Evolutionary conservation across 2,888 invertebrate genomes (phyloP).

Genomic region (Rutpela maculata): DNA sequence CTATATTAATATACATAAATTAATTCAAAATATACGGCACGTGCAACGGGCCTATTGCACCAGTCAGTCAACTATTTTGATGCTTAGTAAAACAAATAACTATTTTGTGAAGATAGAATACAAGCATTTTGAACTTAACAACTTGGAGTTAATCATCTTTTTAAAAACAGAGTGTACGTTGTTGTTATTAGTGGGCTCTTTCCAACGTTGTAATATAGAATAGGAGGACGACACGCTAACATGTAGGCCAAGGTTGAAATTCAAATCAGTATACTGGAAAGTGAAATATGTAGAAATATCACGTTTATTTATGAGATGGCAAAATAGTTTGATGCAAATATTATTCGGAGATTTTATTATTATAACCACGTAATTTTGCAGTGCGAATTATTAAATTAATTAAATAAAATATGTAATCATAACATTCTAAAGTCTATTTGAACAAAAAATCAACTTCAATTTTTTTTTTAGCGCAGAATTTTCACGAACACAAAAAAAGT

Average conservation of each 20-base stretch:
- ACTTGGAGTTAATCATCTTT: neutral
- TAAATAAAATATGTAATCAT: too few relatives aligned
- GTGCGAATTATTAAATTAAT: too few relatives aligned
- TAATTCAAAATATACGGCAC: too few relatives aligned
- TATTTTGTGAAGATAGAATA: too few relatives aligned
- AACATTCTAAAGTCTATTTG: too few relatives aligned
- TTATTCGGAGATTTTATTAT: neutral
- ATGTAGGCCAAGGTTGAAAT: constrained; percentile 33
- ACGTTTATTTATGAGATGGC: neutral
- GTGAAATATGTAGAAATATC: constrained; percentile 29
- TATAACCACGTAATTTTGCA: neutral
- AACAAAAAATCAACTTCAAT: too few relatives aligned
- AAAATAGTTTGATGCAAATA: neutral
- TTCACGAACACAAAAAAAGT: too few relatives aligned
- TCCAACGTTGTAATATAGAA: neutral
- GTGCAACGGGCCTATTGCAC: too few relatives aligned
- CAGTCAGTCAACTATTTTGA: too few relatives aligned
- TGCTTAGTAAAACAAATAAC: too few relatives aligned
- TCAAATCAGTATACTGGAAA: constrained; percentile 36
- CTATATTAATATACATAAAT: too few relatives aligned
- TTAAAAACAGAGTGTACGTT: neutral
- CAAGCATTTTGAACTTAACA: neutral
- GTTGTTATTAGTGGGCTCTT: neutral
- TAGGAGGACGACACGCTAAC: constrained; percentile 29
- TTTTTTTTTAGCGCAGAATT: too few relatives aligned